Evolutionary conservation across 1,140 invertebrate species (phyloP).

Genomic region (Leptinotarsa lineolata): DNA sequence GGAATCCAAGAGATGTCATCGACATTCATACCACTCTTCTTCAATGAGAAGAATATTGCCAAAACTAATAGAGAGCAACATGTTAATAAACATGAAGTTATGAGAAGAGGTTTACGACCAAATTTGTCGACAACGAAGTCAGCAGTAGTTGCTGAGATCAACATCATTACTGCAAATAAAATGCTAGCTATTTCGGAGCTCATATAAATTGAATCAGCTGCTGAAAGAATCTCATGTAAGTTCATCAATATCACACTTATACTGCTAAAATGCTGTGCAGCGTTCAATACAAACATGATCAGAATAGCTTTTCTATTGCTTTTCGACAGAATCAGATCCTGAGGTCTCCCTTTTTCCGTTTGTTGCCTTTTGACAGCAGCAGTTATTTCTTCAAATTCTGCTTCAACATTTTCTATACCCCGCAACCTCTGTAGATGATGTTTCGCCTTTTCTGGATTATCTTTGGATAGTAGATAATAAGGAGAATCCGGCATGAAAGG

Average conservation of each 20-base stretch:
- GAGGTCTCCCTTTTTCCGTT: conserved; percentile 25
- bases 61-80: conserved; percentile 39
- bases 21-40: conserved; percentile 33
- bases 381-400: conserved; percentile 52
- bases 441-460: conserved; percentile 56
- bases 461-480: conserved; percentile 35
- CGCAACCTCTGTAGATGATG: conserved; percentile 57
- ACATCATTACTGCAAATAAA: conserved; percentile 40
- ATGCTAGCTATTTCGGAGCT: conserved; percentile 30
- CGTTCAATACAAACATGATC: conserved; percentile 57
- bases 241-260: conserved; percentile 49
- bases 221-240: conserved; percentile 35
- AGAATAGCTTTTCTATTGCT: conserved; percentile 36
- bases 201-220: conserved; percentile 30
- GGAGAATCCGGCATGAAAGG: conserved; percentile 33
- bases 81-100: conserved; percentile 41
- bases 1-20: conserved; percentile 41
- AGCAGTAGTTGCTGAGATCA: conserved; percentile 32
- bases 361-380: conserved; percentile 36
- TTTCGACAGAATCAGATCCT: conserved; percentile 34
- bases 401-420: conserved; percentile 55
- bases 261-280: conserved; percentile 59
- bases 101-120: conserved; percentile 45
- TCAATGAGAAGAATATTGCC: conserved; percentile 48
- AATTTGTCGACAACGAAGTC: conserved; percentile 45